Conservation (phyloP, 2,113 vertebrate species). For the Microcebus ravelobensis region DNA sequence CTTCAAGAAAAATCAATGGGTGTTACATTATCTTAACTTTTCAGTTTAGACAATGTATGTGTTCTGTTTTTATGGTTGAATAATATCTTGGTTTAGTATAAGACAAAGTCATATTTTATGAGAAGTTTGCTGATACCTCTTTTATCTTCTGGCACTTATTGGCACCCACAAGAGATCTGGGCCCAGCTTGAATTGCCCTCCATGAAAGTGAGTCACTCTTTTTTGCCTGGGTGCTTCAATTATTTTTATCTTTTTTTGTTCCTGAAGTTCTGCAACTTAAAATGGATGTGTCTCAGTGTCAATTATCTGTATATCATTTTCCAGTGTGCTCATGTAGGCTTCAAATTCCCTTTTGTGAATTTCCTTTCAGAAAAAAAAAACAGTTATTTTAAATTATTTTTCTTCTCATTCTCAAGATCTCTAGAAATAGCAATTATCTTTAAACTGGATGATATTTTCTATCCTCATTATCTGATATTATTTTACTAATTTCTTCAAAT, state of each 20-base stretch:
- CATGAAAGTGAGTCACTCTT: background rate
- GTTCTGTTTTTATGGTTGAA: background rate
- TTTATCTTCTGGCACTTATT: background rate
- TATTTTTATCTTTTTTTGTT: background rate
- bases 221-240: background rate
- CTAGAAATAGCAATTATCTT: slow-evolving; percentile 10
- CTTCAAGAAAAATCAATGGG: background rate
- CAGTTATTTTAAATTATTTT: slow-evolving; percentile 13
- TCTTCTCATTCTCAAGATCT: background rate
- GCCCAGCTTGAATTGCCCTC: background rate
- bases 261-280: slow-evolving; percentile 1
- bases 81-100: background rate
- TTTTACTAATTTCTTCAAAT: slow-evolving; percentile 6
- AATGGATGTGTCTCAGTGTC: background rate
- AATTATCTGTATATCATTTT: slow-evolving; percentile 5
- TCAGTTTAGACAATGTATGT: background rate
- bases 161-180: background rate
- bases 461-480: background rate
- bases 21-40: background rate
- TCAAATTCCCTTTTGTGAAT: slow-evolving; percentile 43
- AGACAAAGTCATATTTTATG: background rate
- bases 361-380: background rate
- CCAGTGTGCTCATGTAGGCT: background rate
- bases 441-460: background rate
- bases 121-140: background rate